These are phyloP conservation scores for Panthera uncia DNA, from an alignment of 2,113 vertebrate species.

Conservation along the genomic window DNA sequence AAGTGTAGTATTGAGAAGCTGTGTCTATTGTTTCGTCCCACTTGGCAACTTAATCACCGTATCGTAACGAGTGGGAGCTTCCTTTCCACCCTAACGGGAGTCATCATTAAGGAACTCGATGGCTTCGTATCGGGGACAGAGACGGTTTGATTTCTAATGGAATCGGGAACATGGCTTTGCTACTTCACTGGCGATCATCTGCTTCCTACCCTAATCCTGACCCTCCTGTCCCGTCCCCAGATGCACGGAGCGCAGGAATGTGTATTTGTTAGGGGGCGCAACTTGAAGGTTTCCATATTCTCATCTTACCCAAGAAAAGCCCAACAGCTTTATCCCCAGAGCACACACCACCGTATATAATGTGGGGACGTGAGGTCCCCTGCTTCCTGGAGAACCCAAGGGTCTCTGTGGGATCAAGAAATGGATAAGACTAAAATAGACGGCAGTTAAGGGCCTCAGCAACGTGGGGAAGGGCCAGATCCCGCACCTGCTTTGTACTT, in stretches of 20 bases:
- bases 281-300: background rate
- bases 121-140: background rate
- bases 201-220: background rate
- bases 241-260: background rate
- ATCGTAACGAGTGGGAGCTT: background rate
- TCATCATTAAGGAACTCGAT: background rate
- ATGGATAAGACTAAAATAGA: background rate
- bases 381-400: background rate
- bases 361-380: fast-evolving
- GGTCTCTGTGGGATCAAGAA: background rate
- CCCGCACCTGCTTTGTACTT: fast-evolving
- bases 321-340: background rate
- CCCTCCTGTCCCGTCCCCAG: background rate
- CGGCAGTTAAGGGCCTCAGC: background rate
- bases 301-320: background rate
- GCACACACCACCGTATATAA: fast-evolving
- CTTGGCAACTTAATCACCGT: background rate
- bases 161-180: background rate
- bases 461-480: too few species aligned
- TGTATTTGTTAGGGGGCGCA: background rate
- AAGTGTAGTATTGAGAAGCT: background rate
- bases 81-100: background rate
- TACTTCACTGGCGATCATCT: background rate
- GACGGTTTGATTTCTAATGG: background rate
- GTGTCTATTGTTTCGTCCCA: background rate